phyloP scores from a whole-genome alignment of 2,888 invertebrate genomes.

The Artemia sinica region DNA sequence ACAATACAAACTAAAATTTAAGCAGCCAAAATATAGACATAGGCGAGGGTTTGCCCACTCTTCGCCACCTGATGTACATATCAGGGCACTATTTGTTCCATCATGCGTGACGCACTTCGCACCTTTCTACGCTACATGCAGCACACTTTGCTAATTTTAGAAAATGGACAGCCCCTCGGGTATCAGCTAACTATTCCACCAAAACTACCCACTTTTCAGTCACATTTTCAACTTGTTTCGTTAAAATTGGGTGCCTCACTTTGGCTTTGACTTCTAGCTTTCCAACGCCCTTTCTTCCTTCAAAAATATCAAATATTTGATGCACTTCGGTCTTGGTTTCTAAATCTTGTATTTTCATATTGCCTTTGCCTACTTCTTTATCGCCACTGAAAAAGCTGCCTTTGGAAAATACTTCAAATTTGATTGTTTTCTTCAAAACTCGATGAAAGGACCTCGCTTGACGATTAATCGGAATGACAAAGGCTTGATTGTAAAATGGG shows the following conservation, averaged over 20 bases:
- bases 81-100: too few relatives aligned
- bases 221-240: constrained; percentile 71
- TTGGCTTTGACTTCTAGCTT: constrained; percentile 74
- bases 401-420: constrained; percentile 76
- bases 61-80: too few relatives aligned
- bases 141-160: too few relatives aligned
- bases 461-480: constrained; percentile 59
- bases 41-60: too few relatives aligned
- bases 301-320: constrained; percentile 81
- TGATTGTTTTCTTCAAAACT: constrained; percentile 72
- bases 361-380: constrained; percentile 58
- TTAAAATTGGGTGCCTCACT: constrained; percentile 65
- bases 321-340: constrained; percentile 75
- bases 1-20: too few relatives aligned
- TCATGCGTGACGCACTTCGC: too few relatives aligned
- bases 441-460: constrained; percentile 60
- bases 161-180: too few relatives aligned
- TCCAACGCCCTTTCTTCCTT: constrained; percentile 68
- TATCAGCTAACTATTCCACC: not conserved
- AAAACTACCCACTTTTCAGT: constrained; percentile 60
- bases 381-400: constrained; percentile 88
- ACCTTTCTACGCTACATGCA: too few relatives aligned
- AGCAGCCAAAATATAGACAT: too few relatives aligned
- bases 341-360: constrained; percentile 68
- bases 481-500: constrained; percentile 68